These are phyloP conservation scores for Chroicocephalus ridibundus DNA, from an alignment of 2,113 vertebrate genomes.

Conservation along the genomic window DNA sequence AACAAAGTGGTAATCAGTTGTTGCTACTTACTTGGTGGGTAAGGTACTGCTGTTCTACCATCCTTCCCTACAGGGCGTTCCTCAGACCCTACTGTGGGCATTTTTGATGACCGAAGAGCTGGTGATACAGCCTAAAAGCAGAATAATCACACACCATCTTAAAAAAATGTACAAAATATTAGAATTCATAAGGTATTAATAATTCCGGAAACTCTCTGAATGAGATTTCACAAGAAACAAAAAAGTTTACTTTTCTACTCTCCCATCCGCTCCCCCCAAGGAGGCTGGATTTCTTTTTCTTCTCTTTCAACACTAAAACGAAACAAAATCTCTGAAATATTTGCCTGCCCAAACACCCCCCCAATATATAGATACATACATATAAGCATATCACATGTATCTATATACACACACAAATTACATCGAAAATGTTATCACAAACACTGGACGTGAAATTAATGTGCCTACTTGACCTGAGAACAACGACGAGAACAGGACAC, in stretches of 20 bases:
- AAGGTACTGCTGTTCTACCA: slow-evolving; percentile 87
- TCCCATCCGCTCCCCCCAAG: not conserved
- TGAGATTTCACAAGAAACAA: not conserved
- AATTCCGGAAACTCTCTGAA: not conserved
- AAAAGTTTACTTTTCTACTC: not conserved
- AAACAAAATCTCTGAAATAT: not conserved
- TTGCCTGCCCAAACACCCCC: not conserved
- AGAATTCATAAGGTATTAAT: not conserved
- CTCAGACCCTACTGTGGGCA: slow-evolving; percentile 79
- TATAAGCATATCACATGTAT: not conserved
- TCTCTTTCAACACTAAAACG: not conserved
- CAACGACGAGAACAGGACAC: not conserved
- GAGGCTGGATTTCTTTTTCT: not conserved
- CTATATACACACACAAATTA: not conserved
- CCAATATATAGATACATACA: accelerated
- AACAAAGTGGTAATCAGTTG: not conserved
- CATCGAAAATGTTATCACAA: not conserved
- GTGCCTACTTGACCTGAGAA: not conserved
- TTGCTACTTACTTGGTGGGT: slow-evolving; percentile 89
- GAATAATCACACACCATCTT: not conserved
- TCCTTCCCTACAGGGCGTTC: slow-evolving; percentile 91
- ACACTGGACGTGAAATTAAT: not conserved
- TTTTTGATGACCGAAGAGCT: slow-evolving; percentile 85
- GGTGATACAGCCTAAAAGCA: slow-evolving; percentile 81
- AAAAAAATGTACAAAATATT: not conserved